A percentile compares a stretch with the other conserved stretches of the same genome.
phyloP scores from a whole-genome alignment of 2,888 invertebrate species.

The Drosophila eohydei region DNA sequence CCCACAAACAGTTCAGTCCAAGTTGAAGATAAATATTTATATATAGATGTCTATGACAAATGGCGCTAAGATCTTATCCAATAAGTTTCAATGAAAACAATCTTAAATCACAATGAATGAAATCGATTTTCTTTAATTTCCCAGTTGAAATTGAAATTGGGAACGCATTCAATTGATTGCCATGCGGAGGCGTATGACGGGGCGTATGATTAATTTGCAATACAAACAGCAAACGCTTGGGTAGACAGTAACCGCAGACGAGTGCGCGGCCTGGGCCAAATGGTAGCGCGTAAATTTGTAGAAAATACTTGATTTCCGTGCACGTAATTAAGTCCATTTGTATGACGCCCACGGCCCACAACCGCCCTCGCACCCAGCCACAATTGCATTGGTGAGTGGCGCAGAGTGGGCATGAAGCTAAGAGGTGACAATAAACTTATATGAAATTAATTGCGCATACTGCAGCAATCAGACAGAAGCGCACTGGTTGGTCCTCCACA shows the following conservation, averaged over 20 bases:
- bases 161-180: slow-evolving; percentile 58
- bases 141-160: slow-evolving; percentile 33
- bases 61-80: not conserved
- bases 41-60: not conserved
- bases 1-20: slow-evolving; percentile 21
- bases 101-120: not conserved
- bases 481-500: slow-evolving; percentile 42
- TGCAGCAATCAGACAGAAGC: slow-evolving; percentile 48
- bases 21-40: not conserved
- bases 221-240: slow-evolving; percentile 66
- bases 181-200: slow-evolving; percentile 42
- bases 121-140: not conserved
- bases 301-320: slow-evolving; percentile 80
- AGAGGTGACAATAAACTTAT: slow-evolving; percentile 80
- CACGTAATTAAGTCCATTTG: slow-evolving; percentile 81
- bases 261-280: slow-evolving; percentile 27
- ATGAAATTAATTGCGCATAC: slow-evolving; percentile 80
- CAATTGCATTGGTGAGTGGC: slow-evolving; percentile 54
- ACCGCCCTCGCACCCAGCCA: slow-evolving; percentile 30
- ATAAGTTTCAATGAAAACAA: not conserved
- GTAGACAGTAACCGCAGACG: slow-evolving; percentile 63
- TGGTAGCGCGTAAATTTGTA: slow-evolving; percentile 71
- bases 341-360: slow-evolving; percentile 40
- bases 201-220: slow-evolving; percentile 80
- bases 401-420: slow-evolving; percentile 39